Conservation (phyloP, 2,797 vertebrate genomes). For the Leuciscus waleckii region DNA sequence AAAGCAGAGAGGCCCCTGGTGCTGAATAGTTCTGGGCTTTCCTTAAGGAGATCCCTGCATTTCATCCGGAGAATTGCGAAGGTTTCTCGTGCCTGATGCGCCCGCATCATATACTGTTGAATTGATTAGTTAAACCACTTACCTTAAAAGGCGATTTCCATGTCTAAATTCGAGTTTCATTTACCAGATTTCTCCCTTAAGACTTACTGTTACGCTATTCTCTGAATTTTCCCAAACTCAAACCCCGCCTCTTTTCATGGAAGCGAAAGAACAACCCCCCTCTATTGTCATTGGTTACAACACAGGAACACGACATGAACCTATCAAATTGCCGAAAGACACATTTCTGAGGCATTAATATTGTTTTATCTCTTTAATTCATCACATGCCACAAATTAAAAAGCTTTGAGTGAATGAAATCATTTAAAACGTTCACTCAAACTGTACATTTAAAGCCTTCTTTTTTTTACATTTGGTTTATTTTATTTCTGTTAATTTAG, state of each 20-base stretch:
- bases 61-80: not conserved
- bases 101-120: not conserved
- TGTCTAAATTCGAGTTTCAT: slow-evolving; percentile 44
- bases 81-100: not conserved
- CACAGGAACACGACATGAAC: slow-evolving; percentile 31
- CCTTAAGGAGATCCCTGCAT: slow-evolving; percentile 26
- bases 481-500: not conserved
- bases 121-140: slow-evolving; percentile 27
- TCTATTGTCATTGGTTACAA: slow-evolving; percentile 45
- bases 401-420: not conserved
- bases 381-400: not conserved
- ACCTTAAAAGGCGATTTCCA: slow-evolving; percentile 61
- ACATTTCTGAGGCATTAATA: not conserved
- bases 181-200: slow-evolving; percentile 38
- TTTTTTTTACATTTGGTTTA: not conserved
- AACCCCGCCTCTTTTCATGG: slow-evolving; percentile 67
- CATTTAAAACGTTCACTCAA: not conserved
- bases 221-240: slow-evolving; percentile 51
- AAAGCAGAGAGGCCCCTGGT: slow-evolving; percentile 33
- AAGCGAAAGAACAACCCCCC: slow-evolving; percentile 45
- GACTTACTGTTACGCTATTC: slow-evolving; percentile 37
- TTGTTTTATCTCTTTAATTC: not conserved
- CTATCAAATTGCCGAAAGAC: not conserved
- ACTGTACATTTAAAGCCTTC: not conserved
- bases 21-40: slow-evolving; percentile 21